phyloP scores from a whole-genome alignment of 2,888 invertebrate species.

The Chloroclysta siterata region DNA sequence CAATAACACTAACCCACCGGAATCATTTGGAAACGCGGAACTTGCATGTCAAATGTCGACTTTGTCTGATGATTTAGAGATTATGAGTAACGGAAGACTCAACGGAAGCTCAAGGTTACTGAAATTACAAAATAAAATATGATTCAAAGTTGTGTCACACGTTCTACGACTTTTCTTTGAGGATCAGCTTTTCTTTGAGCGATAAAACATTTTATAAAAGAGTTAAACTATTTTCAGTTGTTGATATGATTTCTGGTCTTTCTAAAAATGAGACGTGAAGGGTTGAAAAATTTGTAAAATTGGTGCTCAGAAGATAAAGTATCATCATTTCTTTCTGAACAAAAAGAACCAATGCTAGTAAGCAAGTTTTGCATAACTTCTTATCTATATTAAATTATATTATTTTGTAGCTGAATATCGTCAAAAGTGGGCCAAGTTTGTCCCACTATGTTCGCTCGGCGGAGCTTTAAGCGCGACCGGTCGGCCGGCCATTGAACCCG shows the following conservation, averaged over 20 bases:
- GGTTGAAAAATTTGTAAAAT: background rate
- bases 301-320: no score
- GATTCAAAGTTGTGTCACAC: background rate
- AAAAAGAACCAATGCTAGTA: background rate
- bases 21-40: conserved; percentile 31
- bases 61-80: conserved; percentile 17
- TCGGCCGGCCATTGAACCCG: conserved; percentile 74
- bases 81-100: conserved; percentile 25
- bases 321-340: background rate
- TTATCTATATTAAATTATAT: background rate
- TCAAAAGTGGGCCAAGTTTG: conserved; percentile 81
- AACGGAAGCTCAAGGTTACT: conserved; percentile 20
- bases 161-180: conserved; percentile 3
- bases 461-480: conserved; percentile 80
- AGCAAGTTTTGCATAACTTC: conserved; percentile 1
- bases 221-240: background rate
- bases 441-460: conserved; percentile 64
- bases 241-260: background rate
- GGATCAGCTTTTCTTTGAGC: no score
- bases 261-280: background rate
- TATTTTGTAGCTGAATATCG: conserved; percentile 51
- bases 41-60: conserved; percentile 27
- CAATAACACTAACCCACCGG: background rate
- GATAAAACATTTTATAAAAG: background rate
- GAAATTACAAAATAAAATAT: conserved; percentile 13